phyloP scores from a whole-genome alignment of 2,113 vertebrate species.

The Scartelaos histophorus region DNA sequence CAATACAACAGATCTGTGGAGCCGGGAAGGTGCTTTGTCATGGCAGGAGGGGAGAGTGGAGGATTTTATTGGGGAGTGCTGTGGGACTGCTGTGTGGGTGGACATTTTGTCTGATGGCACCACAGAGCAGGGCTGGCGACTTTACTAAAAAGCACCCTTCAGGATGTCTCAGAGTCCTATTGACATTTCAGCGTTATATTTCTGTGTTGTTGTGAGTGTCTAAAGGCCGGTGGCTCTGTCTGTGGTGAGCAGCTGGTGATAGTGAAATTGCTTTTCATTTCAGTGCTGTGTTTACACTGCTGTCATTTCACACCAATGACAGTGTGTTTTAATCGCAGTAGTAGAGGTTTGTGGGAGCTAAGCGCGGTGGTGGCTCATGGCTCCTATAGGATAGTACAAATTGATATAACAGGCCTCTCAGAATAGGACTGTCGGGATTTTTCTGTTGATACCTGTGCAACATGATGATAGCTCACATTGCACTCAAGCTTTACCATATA shows the following conservation, averaged over 20 bases:
- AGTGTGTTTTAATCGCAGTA: constrained; percentile 6
- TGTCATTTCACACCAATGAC: constrained; percentile 10
- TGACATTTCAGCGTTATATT: constrained; percentile 5
- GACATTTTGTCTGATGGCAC: constrained; percentile 44
- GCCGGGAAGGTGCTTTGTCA: constrained; percentile 36
- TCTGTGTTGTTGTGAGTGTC: neutral
- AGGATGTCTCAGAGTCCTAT: constrained; percentile 37
- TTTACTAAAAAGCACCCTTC: constrained; percentile 52
- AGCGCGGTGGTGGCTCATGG: neutral
- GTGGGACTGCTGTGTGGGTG: constrained; percentile 39
- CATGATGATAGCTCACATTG: neutral
- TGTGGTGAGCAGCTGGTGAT: neutral
- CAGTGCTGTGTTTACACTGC: constrained; percentile 3
- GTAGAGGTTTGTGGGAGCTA: constrained; percentile 1
- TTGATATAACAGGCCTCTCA: neutral
- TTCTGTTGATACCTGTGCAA: neutral
- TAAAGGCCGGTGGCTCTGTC: neutral
- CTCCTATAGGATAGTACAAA: neutral
- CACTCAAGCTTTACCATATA: too few species aligned
- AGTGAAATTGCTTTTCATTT: constrained; percentile 13
- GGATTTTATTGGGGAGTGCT: constrained; percentile 44
- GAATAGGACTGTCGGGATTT: neutral
- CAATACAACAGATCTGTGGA: constrained; percentile 33
- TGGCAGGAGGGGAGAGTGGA: constrained; percentile 20
- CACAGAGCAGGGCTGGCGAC: constrained; percentile 20